These are phyloP conservation scores for Drosophila sordidapex DNA, from an alignment of 2,888 invertebrate genomes.

Conservation along the genomic window DNA sequence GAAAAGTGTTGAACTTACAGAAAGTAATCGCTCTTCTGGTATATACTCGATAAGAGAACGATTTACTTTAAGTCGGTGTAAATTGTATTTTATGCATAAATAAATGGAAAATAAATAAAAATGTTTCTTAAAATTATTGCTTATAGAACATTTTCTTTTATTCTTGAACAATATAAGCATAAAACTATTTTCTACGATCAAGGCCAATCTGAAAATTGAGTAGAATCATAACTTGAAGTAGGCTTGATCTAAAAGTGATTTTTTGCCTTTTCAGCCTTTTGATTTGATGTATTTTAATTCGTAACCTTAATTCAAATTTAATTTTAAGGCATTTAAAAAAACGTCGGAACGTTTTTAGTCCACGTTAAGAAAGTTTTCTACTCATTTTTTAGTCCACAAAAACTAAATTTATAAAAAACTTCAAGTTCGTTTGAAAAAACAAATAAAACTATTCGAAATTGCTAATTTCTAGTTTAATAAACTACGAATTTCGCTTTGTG, in stretches of 20 bases:
- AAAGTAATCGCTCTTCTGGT: rapidly evolving
- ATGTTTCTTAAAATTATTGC: neutral
- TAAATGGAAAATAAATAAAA: neutral
- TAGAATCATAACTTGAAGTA: neutral
- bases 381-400: neutral
- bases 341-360: neutral
- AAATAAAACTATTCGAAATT: neutral
- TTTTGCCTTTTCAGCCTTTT: neutral
- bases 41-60: neutral
- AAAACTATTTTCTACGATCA: neutral
- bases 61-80: neutral
- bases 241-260: neutral
- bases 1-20: neutral
- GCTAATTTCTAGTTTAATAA: too few relatives aligned
- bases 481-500: constrained; percentile 7
- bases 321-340: neutral
- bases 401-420: neutral
- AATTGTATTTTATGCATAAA: neutral
- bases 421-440: neutral
- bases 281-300: neutral
- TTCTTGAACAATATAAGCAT: neutral
- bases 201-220: neutral
- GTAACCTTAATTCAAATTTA: neutral
- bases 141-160: neutral
- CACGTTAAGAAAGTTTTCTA: neutral